Percentiles rank a stretch among this genome's conserved stretches.
phyloP scores from a whole-genome alignment of 2,888 invertebrate genomes.

The Cynaeus angustus region DNA sequence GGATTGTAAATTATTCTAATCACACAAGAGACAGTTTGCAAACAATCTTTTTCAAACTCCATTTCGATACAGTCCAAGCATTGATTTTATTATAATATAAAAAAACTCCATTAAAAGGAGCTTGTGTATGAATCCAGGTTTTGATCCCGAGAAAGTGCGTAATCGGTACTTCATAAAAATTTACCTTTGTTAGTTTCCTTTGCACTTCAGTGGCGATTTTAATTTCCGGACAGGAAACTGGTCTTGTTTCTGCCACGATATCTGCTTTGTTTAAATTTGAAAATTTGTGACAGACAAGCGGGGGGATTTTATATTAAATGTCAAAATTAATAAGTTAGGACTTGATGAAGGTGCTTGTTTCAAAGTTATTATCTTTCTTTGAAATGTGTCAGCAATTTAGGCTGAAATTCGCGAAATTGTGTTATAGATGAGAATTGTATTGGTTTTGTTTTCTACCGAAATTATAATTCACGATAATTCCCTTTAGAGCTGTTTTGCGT shows the following conservation, averaged over 20 bases:
- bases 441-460: constrained; percentile 1
- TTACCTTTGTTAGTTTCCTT: constrained; percentile 26
- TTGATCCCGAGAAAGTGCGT: no score
- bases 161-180: background rate
- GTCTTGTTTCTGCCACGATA: constrained; percentile 12
- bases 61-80: constrained; percentile 17
- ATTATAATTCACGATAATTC: constrained; percentile 19
- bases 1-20: constrained; percentile 37
- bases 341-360: background rate
- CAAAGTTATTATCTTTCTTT: constrained; percentile 1
- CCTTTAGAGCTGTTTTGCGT: constrained; percentile 11
- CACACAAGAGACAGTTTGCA: constrained; percentile 38
- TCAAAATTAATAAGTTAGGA: constrained; percentile 29
- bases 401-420: background rate
- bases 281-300: constrained; percentile 19
- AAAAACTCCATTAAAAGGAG: no score
- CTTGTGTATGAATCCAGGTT: no score
- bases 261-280: constrained; percentile 25
- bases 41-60: constrained; percentile 30
- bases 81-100: constrained; percentile 7
- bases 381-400: constrained; percentile 16
- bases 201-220: constrained; percentile 32
- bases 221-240: constrained; percentile 31
- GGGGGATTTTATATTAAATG: constrained; percentile 34
- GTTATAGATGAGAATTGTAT: background rate